A percentile compares a stretch with the other conserved stretches of the same genome.
Evolutionary conservation across 1,140 invertebrate genomes (phyloP).

Genomic region (Rhagoletis pomonella): DNA sequence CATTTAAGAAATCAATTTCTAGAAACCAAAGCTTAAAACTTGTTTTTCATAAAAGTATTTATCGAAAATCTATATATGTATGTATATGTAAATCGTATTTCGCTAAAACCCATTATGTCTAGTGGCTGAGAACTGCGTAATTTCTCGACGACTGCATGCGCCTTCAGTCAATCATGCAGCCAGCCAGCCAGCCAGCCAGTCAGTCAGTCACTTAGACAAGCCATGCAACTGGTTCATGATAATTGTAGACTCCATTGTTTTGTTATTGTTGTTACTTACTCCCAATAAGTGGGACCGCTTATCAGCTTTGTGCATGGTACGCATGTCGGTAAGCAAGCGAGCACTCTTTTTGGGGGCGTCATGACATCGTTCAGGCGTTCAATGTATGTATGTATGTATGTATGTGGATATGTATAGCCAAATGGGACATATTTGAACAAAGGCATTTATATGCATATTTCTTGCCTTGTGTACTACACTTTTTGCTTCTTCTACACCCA

Average conservation of each 20-base stretch:
- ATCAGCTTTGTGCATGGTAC: constrained; percentile 22
- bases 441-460: neutral
- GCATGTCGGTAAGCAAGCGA: constrained; percentile 16
- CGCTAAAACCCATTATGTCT: neutral
- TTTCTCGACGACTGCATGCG: neutral
- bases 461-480: neutral
- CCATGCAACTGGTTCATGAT: neutral
- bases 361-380: neutral
- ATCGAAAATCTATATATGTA: neutral
- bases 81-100: too few relatives aligned
- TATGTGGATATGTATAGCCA: neutral
- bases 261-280: neutral
- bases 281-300: constrained; percentile 18
- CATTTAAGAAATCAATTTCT: too few relatives aligned
- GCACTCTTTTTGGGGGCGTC: constrained; percentile 29
- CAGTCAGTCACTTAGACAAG: neutral
- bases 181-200: neutral
- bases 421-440: neutral
- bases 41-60: neutral
- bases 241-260: neutral
- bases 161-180: neutral
- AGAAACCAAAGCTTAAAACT: neutral
- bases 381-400: neutral
- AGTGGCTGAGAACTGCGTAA: neutral
- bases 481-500: neutral